Conservation (phyloP, 1,140 invertebrate genomes). For the Diorhabda elongata region DNA sequence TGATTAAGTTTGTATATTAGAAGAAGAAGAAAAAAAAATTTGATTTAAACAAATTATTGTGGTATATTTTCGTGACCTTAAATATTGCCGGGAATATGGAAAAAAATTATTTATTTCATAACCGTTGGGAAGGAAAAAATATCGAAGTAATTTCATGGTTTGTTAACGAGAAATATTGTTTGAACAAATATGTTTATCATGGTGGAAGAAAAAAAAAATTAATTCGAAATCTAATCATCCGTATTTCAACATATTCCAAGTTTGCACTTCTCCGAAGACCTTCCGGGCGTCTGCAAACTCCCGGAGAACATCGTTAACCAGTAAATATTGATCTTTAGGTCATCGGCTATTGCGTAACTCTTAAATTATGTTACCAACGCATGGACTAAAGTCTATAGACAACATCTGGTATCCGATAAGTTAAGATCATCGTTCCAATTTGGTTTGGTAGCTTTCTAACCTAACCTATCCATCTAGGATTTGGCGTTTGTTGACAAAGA, state of each 20-base stretch:
- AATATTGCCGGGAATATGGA: background rate
- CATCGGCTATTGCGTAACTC: too few relatives aligned
- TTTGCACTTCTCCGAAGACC: background rate
- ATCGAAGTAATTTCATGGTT: constrained; percentile 10
- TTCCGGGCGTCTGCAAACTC: background rate
- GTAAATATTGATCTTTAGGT: too few relatives aligned
- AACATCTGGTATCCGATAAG: too few relatives aligned
- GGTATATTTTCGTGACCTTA: constrained; percentile 9
- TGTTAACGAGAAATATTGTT: constrained; percentile 7
- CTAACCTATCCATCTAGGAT: too few relatives aligned
- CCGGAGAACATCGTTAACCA: background rate
- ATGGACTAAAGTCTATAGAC: too few relatives aligned
- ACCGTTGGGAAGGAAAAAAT: background rate
- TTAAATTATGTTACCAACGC: too few relatives aligned
- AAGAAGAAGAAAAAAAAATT: background rate
- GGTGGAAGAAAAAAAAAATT: too few relatives aligned
- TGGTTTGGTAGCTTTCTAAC: too few relatives aligned
- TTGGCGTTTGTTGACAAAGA: too few relatives aligned
- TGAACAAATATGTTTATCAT: background rate
- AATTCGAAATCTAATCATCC: too few relatives aligned
- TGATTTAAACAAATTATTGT: background rate
- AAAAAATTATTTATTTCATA: constrained; percentile 5
- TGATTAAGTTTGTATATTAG: background rate
- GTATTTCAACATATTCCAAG: too few relatives aligned
- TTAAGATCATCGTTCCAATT: too few relatives aligned